These are phyloP conservation scores for Pocota personata DNA, from an alignment of 2,888 invertebrate genomes.

Conservation along the genomic window DNA sequence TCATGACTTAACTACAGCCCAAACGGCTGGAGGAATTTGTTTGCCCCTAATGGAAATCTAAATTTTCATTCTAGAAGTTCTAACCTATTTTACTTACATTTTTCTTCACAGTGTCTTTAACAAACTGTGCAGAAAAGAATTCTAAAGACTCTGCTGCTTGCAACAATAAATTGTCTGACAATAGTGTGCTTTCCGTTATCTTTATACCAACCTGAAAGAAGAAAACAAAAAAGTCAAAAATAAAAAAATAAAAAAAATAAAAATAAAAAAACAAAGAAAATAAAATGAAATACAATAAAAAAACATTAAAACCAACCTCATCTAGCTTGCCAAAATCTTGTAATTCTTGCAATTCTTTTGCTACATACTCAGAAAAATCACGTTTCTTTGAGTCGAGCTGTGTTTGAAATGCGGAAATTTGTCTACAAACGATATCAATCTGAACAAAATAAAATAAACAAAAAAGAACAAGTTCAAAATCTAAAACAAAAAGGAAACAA, in stretches of 20 bases:
- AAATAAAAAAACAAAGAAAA: conserved; percentile 37
- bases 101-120: conserved; percentile 88
- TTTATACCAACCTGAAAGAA: conserved; percentile 84
- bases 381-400: conserved; percentile 84
- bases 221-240: neutral
- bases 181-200: conserved; percentile 83
- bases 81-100: conserved; percentile 85
- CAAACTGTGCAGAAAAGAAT: conserved; percentile 86
- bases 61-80: too few relatives aligned
- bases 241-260: conserved; percentile 7
- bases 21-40: too few relatives aligned
- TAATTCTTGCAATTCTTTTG: conserved; percentile 84
- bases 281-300: conserved; percentile 49
- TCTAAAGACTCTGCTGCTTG: conserved; percentile 87
- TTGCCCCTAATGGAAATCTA: too few relatives aligned
- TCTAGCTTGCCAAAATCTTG: conserved; percentile 84
- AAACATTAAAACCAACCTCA: conserved; percentile 82
- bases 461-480: conserved; percentile 76
- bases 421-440: conserved; percentile 88
- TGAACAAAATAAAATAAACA: conserved; percentile 82
- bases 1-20: too few relatives aligned
- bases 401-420: conserved; percentile 85
- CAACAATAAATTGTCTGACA: conserved; percentile 86
- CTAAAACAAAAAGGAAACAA: conserved; percentile 73
- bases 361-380: conserved; percentile 84